These are phyloP conservation scores for Valencia hispanica DNA, from an alignment of 2,797 vertebrate genomes.

Conservation along the genomic window DNA sequence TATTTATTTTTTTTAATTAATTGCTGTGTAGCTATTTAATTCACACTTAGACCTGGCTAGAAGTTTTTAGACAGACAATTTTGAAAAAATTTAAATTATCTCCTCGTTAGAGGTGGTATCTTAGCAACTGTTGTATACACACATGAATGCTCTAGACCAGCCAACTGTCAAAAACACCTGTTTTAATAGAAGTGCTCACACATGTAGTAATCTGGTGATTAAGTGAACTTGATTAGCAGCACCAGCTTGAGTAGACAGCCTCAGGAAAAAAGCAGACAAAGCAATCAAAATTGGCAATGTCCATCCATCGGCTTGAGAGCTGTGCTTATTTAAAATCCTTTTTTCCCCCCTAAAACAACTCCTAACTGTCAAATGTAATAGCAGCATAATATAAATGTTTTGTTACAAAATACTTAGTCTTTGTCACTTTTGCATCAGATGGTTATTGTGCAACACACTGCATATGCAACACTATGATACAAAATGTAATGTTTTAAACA, in stretches of 20 bases:
- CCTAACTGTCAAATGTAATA: background rate
- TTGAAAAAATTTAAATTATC: background rate
- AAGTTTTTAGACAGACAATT: background rate
- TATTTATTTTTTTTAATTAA: background rate
- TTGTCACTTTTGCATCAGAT: background rate
- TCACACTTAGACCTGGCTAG: too few species aligned
- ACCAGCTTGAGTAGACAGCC: background rate
- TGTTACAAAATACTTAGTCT: background rate
- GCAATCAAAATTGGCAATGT: background rate
- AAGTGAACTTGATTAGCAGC: background rate
- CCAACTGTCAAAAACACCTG: background rate
- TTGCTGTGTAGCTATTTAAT: background rate
- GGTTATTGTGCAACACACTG: background rate
- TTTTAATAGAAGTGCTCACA: background rate
- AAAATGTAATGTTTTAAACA: background rate
- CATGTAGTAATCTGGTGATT: constrained; percentile 1
- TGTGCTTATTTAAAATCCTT: background rate
- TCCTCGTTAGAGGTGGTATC: background rate
- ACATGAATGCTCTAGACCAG: background rate
- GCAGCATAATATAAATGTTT: background rate
- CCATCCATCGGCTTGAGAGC: background rate
- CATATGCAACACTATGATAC: background rate
- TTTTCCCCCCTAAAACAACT: background rate
- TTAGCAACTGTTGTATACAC: constrained; percentile 6
- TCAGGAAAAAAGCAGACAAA: background rate